Percentiles rank a stretch among this genome's conserved stretches.
Conservation (phyloP, 2,888 invertebrate species). For the Gastracanthus pulcherrimus region DNA sequence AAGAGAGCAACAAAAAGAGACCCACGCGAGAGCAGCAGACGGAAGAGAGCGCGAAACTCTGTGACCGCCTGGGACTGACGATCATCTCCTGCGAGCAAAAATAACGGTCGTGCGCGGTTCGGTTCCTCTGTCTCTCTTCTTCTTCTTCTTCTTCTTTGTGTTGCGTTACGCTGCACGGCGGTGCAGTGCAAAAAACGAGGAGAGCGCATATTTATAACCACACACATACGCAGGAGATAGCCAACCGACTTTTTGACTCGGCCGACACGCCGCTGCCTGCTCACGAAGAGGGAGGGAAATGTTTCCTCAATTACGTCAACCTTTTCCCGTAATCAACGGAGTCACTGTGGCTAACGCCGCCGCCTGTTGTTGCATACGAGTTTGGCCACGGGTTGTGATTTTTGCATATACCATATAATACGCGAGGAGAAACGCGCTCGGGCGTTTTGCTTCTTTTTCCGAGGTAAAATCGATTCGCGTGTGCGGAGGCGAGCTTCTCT, state of each 20-base stretch:
- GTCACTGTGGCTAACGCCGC: constrained; percentile 18
- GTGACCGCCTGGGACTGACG: neutral
- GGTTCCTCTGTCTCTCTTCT: neutral
- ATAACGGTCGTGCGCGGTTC: constrained; percentile 34
- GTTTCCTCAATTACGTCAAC: constrained; percentile 53
- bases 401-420: constrained; percentile 13
- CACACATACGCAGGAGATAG: no score
- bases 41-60: neutral
- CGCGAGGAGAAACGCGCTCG: neutral
- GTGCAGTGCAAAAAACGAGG: neutral
- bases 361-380: no score
- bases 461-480: no score
- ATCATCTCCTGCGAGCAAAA: constrained; percentile 22
- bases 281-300: no score
- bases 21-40: neutral
- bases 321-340: constrained; percentile 40
- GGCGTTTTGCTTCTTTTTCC: neutral
- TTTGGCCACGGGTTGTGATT: constrained; percentile 7
- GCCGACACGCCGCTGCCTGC: no score
- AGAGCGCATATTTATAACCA: no score
- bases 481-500: no score
- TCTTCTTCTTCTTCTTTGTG: neutral
- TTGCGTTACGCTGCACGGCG: neutral
- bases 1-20: neutral
- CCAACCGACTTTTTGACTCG: constrained; percentile 32